These are phyloP conservation scores for Clytia hemisphaerica DNA, from an alignment of 30 jellyfish, hydroid and myxozoan genomes.

Conservation along the genomic window DNA sequence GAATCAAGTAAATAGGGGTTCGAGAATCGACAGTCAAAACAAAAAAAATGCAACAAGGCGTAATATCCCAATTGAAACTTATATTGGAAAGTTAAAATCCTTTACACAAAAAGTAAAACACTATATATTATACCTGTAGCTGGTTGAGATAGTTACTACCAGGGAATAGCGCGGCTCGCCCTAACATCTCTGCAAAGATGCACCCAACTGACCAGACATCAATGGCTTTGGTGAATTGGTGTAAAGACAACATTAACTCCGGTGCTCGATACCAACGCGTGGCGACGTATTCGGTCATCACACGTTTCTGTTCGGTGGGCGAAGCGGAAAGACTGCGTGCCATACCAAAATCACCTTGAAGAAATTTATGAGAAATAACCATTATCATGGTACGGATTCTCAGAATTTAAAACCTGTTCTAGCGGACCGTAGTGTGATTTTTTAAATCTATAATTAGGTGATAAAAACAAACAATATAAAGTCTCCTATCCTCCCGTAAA, in stretches of 20 bases:
- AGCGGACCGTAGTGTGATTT: too few relatives aligned
- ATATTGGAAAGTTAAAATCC: too few relatives aligned
- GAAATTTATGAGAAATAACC: too few relatives aligned
- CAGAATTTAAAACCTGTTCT: too few relatives aligned
- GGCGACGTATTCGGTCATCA: conserved; percentile 91
- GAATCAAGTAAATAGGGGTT: too few relatives aligned
- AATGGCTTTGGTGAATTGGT: conserved; percentile 80
- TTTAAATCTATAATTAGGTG: too few relatives aligned
- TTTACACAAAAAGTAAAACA: background rate
- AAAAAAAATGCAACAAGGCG: background rate
- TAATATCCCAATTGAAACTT: too few relatives aligned
- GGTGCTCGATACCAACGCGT: conserved; percentile 99
- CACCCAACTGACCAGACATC: conserved; percentile 98
- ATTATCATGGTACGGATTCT: too few relatives aligned
- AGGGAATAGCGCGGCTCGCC: conserved; percentile 75
- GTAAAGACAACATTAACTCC: conserved; percentile 83
- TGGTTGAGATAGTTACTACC: conserved; percentile 89
- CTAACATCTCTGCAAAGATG: conserved; percentile 89
- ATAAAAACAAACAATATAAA: too few relatives aligned
- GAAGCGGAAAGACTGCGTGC: conserved; percentile 87
- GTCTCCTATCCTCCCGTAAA: too few relatives aligned
- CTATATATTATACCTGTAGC: conserved; percentile 52
- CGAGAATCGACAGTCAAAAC: background rate
- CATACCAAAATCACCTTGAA: conserved; percentile 87
- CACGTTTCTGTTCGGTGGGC: conserved; percentile 80